Percentiles rank a stretch among this genome's conserved stretches.
phyloP scores from a whole-genome alignment of 2,113 vertebrate genomes.

The Osmerus mordax region DNA sequence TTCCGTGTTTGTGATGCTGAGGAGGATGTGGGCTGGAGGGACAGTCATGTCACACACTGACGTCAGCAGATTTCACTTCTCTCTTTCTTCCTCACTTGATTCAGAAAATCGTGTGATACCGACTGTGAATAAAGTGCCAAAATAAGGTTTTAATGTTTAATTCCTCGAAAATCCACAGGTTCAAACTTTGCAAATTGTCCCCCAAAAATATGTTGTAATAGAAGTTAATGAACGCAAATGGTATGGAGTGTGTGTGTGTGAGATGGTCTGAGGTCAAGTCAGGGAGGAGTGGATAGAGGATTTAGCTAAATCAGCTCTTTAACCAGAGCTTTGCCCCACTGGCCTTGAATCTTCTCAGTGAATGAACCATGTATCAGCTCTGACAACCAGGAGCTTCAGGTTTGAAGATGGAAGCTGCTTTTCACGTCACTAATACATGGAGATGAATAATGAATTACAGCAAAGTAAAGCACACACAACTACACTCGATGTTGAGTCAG shows the following conservation, averaged over 20 bases:
- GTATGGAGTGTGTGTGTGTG: conserved; percentile 1
- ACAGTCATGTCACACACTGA: too few relatives aligned
- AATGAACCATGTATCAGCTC: neutral
- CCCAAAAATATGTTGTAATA: too few relatives aligned
- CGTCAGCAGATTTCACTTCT: too few relatives aligned
- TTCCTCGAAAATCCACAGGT: too few relatives aligned
- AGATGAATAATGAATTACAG: neutral
- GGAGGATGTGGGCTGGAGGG: too few relatives aligned
- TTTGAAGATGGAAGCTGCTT: neutral
- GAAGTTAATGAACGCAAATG: neutral
- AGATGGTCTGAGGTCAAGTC: neutral
- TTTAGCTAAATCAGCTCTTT: conserved; percentile 1
- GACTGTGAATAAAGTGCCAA: too few relatives aligned
- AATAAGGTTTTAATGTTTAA: too few relatives aligned
- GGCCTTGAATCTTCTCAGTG: neutral
- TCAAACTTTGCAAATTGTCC: too few relatives aligned
- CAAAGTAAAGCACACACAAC: neutral
- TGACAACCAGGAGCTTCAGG: neutral
- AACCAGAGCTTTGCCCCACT: neutral
- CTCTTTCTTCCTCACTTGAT: too few relatives aligned
- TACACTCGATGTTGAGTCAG: neutral
- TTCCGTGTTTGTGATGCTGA: too few relatives aligned
- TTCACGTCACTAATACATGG: too few relatives aligned
- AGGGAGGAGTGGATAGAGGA: neutral
- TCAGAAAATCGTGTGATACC: too few relatives aligned